These are phyloP conservation scores for Typhlichthys eigenmanni DNA, from an alignment of 2,797 vertebrate species.

Conservation along the genomic window DNA sequence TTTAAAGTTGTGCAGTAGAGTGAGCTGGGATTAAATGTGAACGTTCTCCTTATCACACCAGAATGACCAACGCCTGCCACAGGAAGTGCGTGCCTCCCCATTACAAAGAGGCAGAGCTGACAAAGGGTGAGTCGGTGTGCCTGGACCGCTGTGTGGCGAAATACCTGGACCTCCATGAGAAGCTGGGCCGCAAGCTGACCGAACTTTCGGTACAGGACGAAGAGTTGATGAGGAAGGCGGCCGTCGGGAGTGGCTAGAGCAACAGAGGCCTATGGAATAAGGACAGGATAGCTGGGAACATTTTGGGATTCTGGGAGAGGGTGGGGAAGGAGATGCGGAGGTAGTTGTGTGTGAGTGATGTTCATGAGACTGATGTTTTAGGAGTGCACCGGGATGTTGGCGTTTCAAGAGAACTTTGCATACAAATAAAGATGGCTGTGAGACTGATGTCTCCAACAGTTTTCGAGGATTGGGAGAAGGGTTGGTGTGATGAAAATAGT, in stretches of 20 bases:
- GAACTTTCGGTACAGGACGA: constrained; percentile 95
- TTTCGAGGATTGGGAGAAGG: no score
- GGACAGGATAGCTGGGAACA: neutral
- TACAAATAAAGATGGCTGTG: constrained; percentile 6
- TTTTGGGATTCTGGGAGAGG: constrained; percentile 1
- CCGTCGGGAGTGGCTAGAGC: constrained; percentile 76
- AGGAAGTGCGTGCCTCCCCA: constrained; percentile 94
- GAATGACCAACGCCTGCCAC: constrained; percentile 96
- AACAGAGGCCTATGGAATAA: neutral
- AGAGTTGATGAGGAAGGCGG: constrained; percentile 87
- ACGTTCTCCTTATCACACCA: constrained; percentile 51
- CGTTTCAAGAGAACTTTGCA: constrained; percentile 8
- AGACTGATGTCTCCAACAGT: no score
- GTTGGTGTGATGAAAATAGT: no score
- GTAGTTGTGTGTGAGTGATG: constrained; percentile 8
- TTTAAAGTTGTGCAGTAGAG: no score
- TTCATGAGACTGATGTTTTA: constrained; percentile 26
- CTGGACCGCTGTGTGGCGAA: constrained; percentile 96
- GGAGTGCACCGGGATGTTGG: neutral
- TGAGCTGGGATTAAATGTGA: no score
- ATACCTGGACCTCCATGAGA: constrained; percentile 95
- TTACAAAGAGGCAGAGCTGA: constrained; percentile 93
- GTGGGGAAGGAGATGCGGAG: neutral
- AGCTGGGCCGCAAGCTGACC: constrained; percentile 91
- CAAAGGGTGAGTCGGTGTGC: constrained; percentile 94